Conservation (phyloP, 2,113 vertebrate species). For the Brienomyrus longianalis region DNA sequence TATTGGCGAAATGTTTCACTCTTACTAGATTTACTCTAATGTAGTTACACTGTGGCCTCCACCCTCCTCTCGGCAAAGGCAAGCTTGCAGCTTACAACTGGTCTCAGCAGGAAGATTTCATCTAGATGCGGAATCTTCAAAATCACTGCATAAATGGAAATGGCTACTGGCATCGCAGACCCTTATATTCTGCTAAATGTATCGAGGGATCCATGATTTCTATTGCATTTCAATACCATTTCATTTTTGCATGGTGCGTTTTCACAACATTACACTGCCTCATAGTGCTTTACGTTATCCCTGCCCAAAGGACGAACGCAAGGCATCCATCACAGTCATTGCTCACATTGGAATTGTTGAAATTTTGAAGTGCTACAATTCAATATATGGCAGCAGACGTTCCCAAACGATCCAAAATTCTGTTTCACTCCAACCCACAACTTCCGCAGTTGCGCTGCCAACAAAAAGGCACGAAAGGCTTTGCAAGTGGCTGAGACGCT, state of each 20-base stretch:
- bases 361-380: background rate
- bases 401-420: background rate
- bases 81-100: background rate
- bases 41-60: background rate
- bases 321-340: background rate
- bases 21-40: conserved; percentile 12
- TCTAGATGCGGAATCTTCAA: background rate
- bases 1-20: background rate
- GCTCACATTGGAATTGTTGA: background rate
- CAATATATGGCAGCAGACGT: background rate
- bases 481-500: background rate
- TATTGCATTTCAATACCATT: background rate
- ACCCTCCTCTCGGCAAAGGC: background rate
- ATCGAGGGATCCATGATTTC: background rate
- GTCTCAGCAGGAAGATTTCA: background rate
- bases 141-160: background rate
- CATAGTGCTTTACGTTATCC: background rate
- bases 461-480: background rate
- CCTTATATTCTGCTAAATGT: background rate
- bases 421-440: background rate
- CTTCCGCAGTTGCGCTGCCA: background rate
- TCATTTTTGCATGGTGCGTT: background rate
- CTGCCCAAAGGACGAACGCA: background rate
- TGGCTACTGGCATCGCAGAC: background rate
- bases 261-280: background rate